These are phyloP conservation scores for Cyphomyrus discorhynchus DNA, from an alignment of 2,113 vertebrate species.

Conservation along the genomic window DNA sequence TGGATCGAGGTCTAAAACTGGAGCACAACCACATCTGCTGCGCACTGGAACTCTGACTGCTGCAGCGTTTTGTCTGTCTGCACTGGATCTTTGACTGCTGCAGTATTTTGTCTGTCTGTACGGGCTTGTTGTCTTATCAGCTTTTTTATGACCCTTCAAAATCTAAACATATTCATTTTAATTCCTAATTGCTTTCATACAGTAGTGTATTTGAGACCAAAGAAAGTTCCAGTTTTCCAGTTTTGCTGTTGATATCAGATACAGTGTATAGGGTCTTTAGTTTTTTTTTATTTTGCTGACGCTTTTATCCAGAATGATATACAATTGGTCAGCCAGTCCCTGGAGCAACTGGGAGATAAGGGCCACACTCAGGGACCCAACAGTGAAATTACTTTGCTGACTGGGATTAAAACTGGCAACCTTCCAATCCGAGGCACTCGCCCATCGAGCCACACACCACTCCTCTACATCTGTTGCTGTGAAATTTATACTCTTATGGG, in stretches of 20 bases:
- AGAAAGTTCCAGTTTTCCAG: background rate
- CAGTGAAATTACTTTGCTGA: background rate
- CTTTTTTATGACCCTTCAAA: background rate
- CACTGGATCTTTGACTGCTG: background rate
- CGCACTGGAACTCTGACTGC: background rate
- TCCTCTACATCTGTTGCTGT: background rate
- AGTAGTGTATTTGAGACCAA: background rate
- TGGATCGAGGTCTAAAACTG: background rate
- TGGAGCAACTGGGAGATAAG: background rate
- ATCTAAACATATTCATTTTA: background rate
- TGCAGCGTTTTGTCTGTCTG: background rate
- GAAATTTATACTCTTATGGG: background rate
- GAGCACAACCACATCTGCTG: background rate
- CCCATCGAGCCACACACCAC: background rate
- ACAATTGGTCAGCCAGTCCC: background rate
- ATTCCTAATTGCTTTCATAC: background rate
- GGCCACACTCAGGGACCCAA: background rate
- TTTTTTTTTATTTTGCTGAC: background rate
- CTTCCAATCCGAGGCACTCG: background rate
- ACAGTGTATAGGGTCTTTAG: background rate
- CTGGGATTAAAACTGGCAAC: background rate
- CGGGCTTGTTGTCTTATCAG: background rate
- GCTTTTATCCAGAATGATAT: background rate
- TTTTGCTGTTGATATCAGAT: background rate
- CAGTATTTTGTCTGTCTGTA: background rate